Base-by-base conservation (phyloP, 2,797 vertebrate species). In the Pampus argenteus region DNA sequence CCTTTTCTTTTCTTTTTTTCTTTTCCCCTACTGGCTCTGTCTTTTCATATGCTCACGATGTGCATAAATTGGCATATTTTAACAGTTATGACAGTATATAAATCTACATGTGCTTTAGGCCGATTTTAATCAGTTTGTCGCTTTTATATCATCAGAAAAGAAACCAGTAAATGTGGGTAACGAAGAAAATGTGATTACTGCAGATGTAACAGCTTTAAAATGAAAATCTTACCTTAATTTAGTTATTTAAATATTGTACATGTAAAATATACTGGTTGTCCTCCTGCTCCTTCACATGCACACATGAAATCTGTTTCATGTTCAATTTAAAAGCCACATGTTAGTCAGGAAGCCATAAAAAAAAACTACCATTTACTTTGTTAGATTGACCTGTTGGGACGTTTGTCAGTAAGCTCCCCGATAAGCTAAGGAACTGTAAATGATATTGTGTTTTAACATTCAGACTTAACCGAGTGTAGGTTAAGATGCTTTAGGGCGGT, bases 401-500 rank as follows among this genome's bases (percentile, higher is more conserved):
- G 17, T 81, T 71, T 51, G 65, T 47, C 29, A 60, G 45, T 54
- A 5, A 56, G 28, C 9, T 49, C 7, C 26, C 22, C 71, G 20
- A 63, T 63, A 25, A 25, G 29, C 9, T n/a, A 22, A 14, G 22
- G 13, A 62, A 51, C 63, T 44, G 3, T 15, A 29, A 74, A 57
- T 58, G 2, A 48, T 64, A n/a, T 4, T 50, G 6, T 49, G 34
- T 61, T 77, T 71, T 50, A 71, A 48, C 34, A 64, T 78, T 56
- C 36, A 49, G 38, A 62, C 11, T 20, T 57, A 49, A 67, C 42
- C 77, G 34, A 58, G 71, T 69, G 72, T 73, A 76, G 78, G 76
- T 88, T 85, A 82, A 71, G 57, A 83, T 70, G 44, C 64, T 88
- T 69, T 73, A 74, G 72, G 71, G 61, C 81, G 86, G 61, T 81